A percentile compares a stretch with the other conserved stretches of the same genome.
These are phyloP conservation scores for Sandelia bainsii DNA, from an alignment of 2,797 vertebrate genomes.

Conservation along the genomic window DNA sequence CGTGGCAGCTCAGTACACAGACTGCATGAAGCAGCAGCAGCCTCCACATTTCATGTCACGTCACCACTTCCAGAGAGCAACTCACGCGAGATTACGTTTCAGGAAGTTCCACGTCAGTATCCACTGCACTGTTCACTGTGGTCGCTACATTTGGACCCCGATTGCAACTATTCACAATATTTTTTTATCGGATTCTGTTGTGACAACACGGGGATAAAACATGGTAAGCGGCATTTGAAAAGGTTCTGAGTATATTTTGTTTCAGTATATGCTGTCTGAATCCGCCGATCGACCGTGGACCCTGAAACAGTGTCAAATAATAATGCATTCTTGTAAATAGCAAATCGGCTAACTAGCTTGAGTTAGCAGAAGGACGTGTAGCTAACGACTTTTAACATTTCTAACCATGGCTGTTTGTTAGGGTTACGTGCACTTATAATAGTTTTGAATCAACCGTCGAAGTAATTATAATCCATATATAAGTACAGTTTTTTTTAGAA, in stretches of 20 bases:
- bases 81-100: slow-evolving; percentile 67
- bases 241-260: fast-evolving
- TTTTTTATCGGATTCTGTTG: slow-evolving; percentile 56
- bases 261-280: background rate
- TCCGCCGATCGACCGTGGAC: background rate
- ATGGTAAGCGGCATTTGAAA: slow-evolving; percentile 74
- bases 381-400: background rate
- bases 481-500: background rate
- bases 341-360: slow-evolving; percentile 66
- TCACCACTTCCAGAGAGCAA: slow-evolving; percentile 63
- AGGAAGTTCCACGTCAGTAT: slow-evolving; percentile 98
- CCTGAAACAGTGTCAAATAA: slow-evolving; percentile 9
- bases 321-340: slow-evolving; percentile 30
- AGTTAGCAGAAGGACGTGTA: slow-evolving; percentile 36
- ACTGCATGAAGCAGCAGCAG: background rate
- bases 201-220: slow-evolving; percentile 63
- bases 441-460: background rate
- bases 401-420: background rate
- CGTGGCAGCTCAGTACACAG: background rate
- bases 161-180: slow-evolving; percentile 22
- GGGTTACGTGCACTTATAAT: background rate
- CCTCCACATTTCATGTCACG: slow-evolving; percentile 55
- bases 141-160: slow-evolving; percentile 40
- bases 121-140: slow-evolving; percentile 49
- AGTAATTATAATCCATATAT: fast-evolving